Evolutionary conservation across 1,140 invertebrate genomes (phyloP).

Genomic region (Bombus difficillimus): DNA sequence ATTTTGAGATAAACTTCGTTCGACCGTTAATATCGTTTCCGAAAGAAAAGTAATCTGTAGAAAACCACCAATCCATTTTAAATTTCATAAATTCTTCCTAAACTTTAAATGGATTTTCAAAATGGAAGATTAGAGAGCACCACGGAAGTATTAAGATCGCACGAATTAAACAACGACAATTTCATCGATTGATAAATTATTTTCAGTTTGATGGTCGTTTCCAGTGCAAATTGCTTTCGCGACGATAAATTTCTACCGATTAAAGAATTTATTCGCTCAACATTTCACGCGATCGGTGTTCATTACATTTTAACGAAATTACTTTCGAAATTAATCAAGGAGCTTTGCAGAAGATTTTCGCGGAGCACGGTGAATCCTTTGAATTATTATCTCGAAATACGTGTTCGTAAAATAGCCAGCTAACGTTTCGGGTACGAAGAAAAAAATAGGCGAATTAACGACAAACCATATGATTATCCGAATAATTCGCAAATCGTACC

Average conservation of each 20-base stretch:
- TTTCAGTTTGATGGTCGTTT: background rate
- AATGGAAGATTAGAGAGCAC: background rate
- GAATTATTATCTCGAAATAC: constrained; percentile 14
- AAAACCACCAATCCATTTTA: too few species aligned
- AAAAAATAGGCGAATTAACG: background rate
- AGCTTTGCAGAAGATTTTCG: background rate
- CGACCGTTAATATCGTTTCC: too few species aligned
- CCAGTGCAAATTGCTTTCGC: background rate
- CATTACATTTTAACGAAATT: constrained; percentile 20
- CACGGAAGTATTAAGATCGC: background rate
- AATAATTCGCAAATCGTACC: constrained; percentile 19
- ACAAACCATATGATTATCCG: background rate
- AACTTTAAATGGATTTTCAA: too few species aligned
- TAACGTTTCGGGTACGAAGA: background rate
- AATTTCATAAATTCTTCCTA: too few species aligned
- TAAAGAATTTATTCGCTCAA: background rate
- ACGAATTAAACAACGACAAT: background rate
- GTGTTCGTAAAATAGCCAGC: background rate
- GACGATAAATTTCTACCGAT: background rate
- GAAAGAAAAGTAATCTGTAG: too few species aligned
- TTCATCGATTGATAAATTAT: background rate
- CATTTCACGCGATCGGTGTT: constrained; percentile 20
- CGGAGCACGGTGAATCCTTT: background rate
- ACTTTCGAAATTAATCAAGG: constrained; percentile 19
- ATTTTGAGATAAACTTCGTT: too few species aligned